Conservation (phyloP, 2,797 vertebrate species). For the Synaphobranchus kaupii region DNA sequence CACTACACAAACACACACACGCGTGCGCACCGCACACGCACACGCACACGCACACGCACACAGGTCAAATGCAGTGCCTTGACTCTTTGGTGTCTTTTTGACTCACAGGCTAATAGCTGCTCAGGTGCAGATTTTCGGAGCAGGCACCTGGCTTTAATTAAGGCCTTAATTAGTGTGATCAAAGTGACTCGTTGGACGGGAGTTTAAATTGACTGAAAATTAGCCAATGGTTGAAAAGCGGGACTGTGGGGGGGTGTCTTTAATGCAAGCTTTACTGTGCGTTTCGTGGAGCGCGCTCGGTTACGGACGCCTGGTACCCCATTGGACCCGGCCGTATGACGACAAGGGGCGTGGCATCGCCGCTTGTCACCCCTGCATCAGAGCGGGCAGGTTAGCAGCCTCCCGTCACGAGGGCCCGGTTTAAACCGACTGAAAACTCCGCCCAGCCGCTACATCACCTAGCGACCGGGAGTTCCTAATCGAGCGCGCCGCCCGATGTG, state of each 20-base stretch:
- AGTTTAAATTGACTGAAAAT: background rate
- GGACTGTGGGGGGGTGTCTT: background rate
- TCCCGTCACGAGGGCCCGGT: too few species aligned
- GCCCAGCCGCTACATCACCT: too few species aligned
- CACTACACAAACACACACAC: background rate
- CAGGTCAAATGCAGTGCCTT: conserved; percentile 68
- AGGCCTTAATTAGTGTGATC: conserved; percentile 12
- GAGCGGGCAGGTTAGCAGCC: too few species aligned
- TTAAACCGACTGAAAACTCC: too few species aligned
- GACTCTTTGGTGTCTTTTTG: conserved; percentile 50
- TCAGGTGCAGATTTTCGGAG: too few species aligned
- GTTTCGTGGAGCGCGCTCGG: background rate
- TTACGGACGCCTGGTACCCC: too few species aligned
- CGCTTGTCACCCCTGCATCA: too few species aligned
- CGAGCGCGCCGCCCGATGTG: background rate
- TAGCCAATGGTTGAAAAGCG: background rate
- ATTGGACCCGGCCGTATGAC: too few species aligned
- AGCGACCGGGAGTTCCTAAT: too few species aligned
- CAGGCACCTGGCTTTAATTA: conserved; percentile 14
- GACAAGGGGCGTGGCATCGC: too few species aligned
- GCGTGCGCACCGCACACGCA: background rate
- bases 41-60: background rate
- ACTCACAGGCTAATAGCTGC: conserved; percentile 34
- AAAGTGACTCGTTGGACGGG: background rate
- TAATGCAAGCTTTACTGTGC: background rate